These are phyloP conservation scores for Paralichthys olivaceus DNA, from an alignment of 2,113 vertebrate species.

Conservation along the genomic window DNA sequence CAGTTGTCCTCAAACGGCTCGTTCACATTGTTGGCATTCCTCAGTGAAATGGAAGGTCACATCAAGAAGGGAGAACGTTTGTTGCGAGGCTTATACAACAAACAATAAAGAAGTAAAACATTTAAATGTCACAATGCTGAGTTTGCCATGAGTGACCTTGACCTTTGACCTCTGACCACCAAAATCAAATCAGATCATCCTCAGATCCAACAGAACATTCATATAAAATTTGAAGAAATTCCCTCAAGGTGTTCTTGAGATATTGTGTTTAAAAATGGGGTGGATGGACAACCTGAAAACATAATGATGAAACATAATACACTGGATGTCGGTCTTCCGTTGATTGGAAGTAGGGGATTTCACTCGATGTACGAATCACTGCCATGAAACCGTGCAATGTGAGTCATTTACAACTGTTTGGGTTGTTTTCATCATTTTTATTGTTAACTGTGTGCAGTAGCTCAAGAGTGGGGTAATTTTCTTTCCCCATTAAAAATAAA, in stretches of 20 bases:
- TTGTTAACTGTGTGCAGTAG: not conserved
- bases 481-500: slow-evolving; percentile 6
- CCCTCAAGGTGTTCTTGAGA: no score
- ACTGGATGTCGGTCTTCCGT: not conserved
- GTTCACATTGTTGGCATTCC: slow-evolving; percentile 52
- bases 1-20: slow-evolving; percentile 32
- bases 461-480: slow-evolving; percentile 2
- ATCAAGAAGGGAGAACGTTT: slow-evolving; percentile 18
- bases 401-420: slow-evolving; percentile 43
- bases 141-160: not conserved
- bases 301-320: no score
- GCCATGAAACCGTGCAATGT: not conserved
- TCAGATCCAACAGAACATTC: not conserved
- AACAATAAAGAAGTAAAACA: not conserved
- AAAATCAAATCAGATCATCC: not conserved
- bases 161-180: not conserved
- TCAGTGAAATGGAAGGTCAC: slow-evolving; percentile 32
- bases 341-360: not conserved
- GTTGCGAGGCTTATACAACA: not conserved
- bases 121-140: slow-evolving; percentile 23
- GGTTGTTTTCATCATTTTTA: slow-evolving; percentile 14
- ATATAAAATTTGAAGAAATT: no score
- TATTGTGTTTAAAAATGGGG: no score
- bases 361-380: not conserved
- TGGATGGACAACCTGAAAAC: no score